Evolutionary conservation across 30 jellyfish, hydroid and myxozoan species (phyloP).

Genomic region (Clytia hemisphaerica): DNA sequence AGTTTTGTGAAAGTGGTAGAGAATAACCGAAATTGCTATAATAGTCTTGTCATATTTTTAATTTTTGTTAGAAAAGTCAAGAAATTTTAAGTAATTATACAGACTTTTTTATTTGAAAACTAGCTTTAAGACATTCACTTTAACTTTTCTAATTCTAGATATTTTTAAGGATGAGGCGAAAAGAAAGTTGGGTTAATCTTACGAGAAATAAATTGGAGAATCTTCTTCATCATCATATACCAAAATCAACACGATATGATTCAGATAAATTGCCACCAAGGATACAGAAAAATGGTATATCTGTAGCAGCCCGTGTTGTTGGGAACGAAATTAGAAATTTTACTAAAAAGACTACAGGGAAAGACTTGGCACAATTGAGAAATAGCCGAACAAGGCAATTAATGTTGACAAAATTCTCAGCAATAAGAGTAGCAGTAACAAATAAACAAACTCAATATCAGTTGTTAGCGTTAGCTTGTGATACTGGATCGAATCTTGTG

Average conservation of each 20-base stretch:
- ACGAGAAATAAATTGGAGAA: slow-evolving; percentile 1
- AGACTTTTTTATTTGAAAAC: no score
- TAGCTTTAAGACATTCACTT: no score
- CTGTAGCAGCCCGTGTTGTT: slow-evolving; percentile 74
- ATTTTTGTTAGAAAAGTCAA: no score
- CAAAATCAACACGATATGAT: no score
- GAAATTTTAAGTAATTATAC: no score
- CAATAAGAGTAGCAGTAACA: slow-evolving; percentile 2
- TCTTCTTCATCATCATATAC: background rate
- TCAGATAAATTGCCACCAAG: slow-evolving; percentile 94
- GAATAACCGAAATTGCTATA: no score
- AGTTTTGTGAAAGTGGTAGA: no score
- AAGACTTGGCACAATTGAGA: slow-evolving; percentile 63
- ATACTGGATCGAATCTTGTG: slow-evolving; percentile 21
- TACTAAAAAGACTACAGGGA: slow-evolving; percentile 76
- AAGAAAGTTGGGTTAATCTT: slow-evolving; percentile 14
- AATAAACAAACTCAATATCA: slow-evolving; percentile 5
- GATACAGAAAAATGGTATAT: slow-evolving; percentile 54
- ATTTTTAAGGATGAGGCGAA: no score
- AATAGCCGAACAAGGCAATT: slow-evolving; percentile 14
- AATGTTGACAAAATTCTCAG: slow-evolving; percentile 7
- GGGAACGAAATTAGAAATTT: slow-evolving; percentile 84
- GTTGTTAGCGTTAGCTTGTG: slow-evolving; percentile 13
- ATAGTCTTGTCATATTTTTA: no score
- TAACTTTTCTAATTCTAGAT: no score